Evolutionary conservation across 2,888 invertebrate genomes (phyloP).

Genomic region (Sphaeridia pumilis): DNA sequence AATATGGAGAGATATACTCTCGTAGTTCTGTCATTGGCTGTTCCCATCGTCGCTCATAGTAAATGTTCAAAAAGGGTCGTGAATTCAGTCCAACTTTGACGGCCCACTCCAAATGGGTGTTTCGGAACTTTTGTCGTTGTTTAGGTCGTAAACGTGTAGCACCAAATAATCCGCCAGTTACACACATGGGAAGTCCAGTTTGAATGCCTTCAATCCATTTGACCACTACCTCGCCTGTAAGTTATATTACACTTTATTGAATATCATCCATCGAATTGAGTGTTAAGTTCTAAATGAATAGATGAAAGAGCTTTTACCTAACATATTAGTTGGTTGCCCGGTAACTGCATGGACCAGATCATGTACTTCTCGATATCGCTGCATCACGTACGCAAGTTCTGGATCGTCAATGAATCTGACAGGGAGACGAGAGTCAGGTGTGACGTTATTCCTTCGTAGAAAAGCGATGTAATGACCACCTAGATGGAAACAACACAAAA

Average conservation of each 20-base stretch:
- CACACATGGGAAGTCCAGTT: constrained; percentile 89
- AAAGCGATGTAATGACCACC: constrained; percentile 67
- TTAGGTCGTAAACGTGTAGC: constrained; percentile 73
- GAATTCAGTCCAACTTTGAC: constrained; percentile 61
- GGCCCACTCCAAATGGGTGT: constrained; percentile 76
- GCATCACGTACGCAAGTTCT: constrained; percentile 89
- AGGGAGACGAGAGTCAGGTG: constrained; percentile 77
- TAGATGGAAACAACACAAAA: not conserved
- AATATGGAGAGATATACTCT: constrained; percentile 37
- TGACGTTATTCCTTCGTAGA: constrained; percentile 69
- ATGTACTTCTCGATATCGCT: constrained; percentile 92
- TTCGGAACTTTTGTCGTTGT: constrained; percentile 64
- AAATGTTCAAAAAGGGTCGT: constrained; percentile 71
- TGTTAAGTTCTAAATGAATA: not conserved
- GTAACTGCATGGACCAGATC: constrained; percentile 86
- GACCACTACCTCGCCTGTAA: constrained; percentile 66
- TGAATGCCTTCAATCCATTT: constrained; percentile 98
- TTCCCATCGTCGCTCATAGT: constrained; percentile 90
- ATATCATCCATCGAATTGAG: not conserved
- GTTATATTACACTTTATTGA: constrained; percentile 2
- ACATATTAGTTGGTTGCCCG: constrained; percentile 87
- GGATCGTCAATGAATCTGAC: constrained; percentile 85
- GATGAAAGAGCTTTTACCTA: constrained; percentile 45
- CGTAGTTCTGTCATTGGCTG: constrained; percentile 69
- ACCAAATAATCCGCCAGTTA: constrained; percentile 84